Conservation (phyloP, 2,797 vertebrate species). For the Muraenolepis orangiensis region DNA sequence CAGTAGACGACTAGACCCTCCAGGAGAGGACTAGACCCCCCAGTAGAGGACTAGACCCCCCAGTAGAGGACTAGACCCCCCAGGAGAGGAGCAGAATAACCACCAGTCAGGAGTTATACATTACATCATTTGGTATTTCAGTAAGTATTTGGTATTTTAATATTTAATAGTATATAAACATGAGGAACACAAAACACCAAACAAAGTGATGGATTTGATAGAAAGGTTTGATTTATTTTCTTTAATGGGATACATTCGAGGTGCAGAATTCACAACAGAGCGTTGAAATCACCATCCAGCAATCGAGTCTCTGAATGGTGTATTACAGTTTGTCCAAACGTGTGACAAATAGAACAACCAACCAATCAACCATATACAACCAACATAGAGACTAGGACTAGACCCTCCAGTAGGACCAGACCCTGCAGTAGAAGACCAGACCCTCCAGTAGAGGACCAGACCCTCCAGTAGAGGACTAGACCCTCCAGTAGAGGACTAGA, state of each 20-base stretch:
- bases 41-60: too few relatives aligned
- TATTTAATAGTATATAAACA: neutral
- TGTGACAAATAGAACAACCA: neutral
- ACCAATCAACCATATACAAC: neutral
- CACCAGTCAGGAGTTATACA: too few relatives aligned
- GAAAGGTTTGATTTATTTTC: slow-evolving; percentile 55
- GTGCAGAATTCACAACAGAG: slow-evolving; percentile 39
- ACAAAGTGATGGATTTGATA: slow-evolving; percentile 16
- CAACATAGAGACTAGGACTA: neutral
- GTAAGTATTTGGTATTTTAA: neutral
- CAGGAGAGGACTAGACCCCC: too few relatives aligned
- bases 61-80: too few relatives aligned
- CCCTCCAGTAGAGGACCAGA: too few relatives aligned
- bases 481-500: neutral
- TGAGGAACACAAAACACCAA: neutral
- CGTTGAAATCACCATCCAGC: neutral
- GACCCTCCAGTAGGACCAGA: neutral
- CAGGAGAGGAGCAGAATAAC: too few relatives aligned
- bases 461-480: too few relatives aligned
- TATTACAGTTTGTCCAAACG: neutral
- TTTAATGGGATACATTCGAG: slow-evolving; percentile 37
- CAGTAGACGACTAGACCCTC: too few relatives aligned
- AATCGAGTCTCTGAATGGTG: neutral
- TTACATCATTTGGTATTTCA: too few relatives aligned
- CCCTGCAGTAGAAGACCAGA: too few relatives aligned